phyloP scores from a whole-genome alignment of 1,140 invertebrate species.

The Varroa destructor region DNA sequence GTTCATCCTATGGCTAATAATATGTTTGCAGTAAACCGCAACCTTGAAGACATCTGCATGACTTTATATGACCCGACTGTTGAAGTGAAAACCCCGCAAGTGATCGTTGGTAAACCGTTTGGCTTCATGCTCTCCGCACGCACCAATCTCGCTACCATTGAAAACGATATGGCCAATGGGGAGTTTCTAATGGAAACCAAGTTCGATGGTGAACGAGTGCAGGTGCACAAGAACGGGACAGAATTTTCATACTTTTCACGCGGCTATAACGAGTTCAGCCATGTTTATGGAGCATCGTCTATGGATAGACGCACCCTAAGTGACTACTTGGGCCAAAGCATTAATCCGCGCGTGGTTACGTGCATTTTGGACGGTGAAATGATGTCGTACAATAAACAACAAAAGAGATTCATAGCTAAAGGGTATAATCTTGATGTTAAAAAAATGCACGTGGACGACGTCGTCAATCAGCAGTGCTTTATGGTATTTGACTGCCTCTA shows the following conservation, averaged over 20 bases:
- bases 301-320: background rate
- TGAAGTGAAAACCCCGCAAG: background rate
- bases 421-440: slow-evolving; percentile 1
- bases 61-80: slow-evolving; percentile 5
- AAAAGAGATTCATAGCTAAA: slow-evolving; percentile 18
- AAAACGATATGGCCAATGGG: background rate
- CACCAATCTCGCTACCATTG: background rate
- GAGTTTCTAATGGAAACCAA: slow-evolving; percentile 55
- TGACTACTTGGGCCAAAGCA: background rate
- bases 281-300: background rate
- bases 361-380: slow-evolving; percentile 23
- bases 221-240: slow-evolving; percentile 67
- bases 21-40: slow-evolving; percentile 15
- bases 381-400: slow-evolving; percentile 8
- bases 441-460: slow-evolving; percentile 11
- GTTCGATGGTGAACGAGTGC: slow-evolving; percentile 85
- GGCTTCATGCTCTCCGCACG: slow-evolving; percentile 24
- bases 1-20: slow-evolving; percentile 3
- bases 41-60: slow-evolving; percentile 25
- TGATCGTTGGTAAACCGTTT: slow-evolving; percentile 1
- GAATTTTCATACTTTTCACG: slow-evolving; percentile 81
- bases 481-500: slow-evolving; percentile 2
- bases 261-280: slow-evolving; percentile 52
- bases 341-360: slow-evolving; percentile 4
- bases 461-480: background rate